Evolutionary conservation across 35 echinoderm and acorn worm species (phyloP), one percentile per base, ranked within the genome.

Genomic region (Amphiura filiformis): DNA sequence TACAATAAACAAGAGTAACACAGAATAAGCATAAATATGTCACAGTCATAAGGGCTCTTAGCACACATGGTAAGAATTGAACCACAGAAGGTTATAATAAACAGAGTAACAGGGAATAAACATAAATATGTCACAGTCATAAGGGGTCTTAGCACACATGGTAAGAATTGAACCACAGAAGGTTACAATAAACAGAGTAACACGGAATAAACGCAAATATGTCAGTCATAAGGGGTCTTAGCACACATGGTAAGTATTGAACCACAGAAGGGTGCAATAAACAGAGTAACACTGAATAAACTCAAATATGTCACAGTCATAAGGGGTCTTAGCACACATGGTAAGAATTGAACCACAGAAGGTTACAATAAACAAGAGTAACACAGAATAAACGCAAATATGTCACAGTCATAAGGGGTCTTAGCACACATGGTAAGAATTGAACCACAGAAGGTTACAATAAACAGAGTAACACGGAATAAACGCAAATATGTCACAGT

Each of bases 251-350:
- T 94, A 83, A 94, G 91, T 82, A 86, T 84, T 32, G 95, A 93
- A 75, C 92, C 92, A 39, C 88, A 93, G 75, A 97, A 38, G 26
- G 86, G 93, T 13, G 89, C 96, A 42, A 84, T 98, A 15, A 34
- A 80, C 18, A 88, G 96, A 82, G 86, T 94, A 32, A 80, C 85
- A 35, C 88, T 92, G 57, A 94, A 94, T 37, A 98, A 94, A 64
- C 94, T 83, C 86, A 98, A 98, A 87, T 92, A 79, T 89, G 96
- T 98, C 40, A 98, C 96, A 17, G 79, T 94, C 33, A 86, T 98
- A 83, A 83, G 76, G 81, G 75, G 96, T 91, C 32, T 98, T 34
- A 86, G 79, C 20, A 94, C 96, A 78, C 92, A 92, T 31, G 75
- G 34, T 76, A n/a, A n/a, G 26, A 9, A 35, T 76, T 31, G 34